Base-by-base conservation (phyloP, 2,113 vertebrate species). In the Henicopernis longicauda region DNA sequence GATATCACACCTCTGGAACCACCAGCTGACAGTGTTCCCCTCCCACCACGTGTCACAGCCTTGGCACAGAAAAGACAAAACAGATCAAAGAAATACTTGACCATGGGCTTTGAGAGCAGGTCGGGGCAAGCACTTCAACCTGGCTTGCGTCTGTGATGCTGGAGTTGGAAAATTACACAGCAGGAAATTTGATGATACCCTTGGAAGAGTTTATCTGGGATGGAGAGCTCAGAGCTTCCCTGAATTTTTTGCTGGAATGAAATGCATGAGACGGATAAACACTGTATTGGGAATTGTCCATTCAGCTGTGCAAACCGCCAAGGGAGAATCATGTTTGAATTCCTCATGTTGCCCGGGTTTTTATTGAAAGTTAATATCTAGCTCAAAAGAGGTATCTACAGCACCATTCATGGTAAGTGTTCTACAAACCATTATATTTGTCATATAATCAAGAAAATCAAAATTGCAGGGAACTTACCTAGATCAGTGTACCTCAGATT, bases 1-100 rank as follows among this genome's bases (percentile, higher is more conserved):
- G 71, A 91, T 91, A 89, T 94, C 74, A 86, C 89, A 94, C 86
- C 91, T 96, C 94, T 89, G 94, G 81, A 97, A 89, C 66, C 54
- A 80, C 63, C 74, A 93, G 77, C 77, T 88, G 91, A 87, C 78
- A 59, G 42, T 13, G 61, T 83, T 89, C 58, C 29, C 34, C 36
- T 90, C 58, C 55, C 32, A 71, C 49, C 62, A 95, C 3, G 16
- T 82, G 94, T 79, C 81, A 80, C 40, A 91, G 49, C 29, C 27
- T 86, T 82, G 77, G 32, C 72, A 62, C 34, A 83, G 62, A 86
- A 86, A 87, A 58, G 36, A 58, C 40, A 89, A 92, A 93, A 80
- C 4, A 25, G 19, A 44, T 26, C 38, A 47, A 69, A 91, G 58
- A 66, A 94, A 58, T 52, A 77, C 32, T 63, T 88, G 54, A 84